These are phyloP conservation scores for Poeciliopsis retropinna DNA, from an alignment of 2,113 vertebrate species.

Conservation along the genomic window DNA sequence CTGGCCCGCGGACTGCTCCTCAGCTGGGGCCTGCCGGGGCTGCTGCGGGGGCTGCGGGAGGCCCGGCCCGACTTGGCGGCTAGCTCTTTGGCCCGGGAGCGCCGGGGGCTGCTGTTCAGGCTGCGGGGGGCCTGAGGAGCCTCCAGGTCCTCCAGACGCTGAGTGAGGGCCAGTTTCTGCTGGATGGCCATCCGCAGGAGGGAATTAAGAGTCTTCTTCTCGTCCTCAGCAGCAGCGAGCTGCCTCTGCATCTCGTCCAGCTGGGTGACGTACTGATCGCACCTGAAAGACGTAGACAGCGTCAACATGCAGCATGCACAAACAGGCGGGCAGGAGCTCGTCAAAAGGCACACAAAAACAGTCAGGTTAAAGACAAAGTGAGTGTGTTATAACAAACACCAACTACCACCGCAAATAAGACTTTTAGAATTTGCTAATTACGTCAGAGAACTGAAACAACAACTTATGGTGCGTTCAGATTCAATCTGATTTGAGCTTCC, in stretches of 20 bases:
- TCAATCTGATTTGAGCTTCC: too few species aligned
- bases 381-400: constrained; percentile 13
- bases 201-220: constrained; percentile 85
- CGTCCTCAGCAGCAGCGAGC: constrained; percentile 83
- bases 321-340: constrained; percentile 6
- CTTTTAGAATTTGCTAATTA: not conserved
- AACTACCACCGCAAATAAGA: not conserved
- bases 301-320: constrained; percentile 51
- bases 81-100: constrained; percentile 79
- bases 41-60: constrained; percentile 76
- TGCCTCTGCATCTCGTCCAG: constrained; percentile 86
- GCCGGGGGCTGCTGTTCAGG: constrained; percentile 77
- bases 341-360: constrained; percentile 27
- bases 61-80: constrained; percentile 75
- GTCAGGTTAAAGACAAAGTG: not conserved
- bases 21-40: constrained; percentile 62
- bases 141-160: constrained; percentile 83
- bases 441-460: not conserved
- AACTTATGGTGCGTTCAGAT: too few species aligned
- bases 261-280: constrained; percentile 85
- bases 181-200: constrained; percentile 86
- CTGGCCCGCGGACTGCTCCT: constrained; percentile 75
- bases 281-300: constrained; percentile 70
- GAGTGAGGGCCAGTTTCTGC: constrained; percentile 84
- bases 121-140: constrained; percentile 79